These are phyloP conservation scores for Melopsittacus undulatus DNA, from an alignment of 2,797 vertebrate species.

Conservation along the genomic window DNA sequence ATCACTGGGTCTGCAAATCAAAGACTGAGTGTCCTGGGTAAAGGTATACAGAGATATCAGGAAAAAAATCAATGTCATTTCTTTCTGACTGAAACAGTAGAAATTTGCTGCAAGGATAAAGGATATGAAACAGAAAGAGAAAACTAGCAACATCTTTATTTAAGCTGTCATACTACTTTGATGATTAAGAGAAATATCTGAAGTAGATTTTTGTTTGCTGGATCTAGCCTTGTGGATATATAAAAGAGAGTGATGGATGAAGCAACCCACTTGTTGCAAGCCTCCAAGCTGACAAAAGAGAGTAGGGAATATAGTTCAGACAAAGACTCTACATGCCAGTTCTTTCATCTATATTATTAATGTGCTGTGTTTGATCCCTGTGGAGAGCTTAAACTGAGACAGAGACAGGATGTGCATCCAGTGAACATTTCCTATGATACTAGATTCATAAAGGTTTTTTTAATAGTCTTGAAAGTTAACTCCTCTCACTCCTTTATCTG, in stretches of 20 bases:
- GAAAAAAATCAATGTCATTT: neutral
- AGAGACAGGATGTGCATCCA: conserved; percentile 42
- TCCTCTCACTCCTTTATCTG: neutral
- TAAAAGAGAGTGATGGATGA: conserved; percentile 23
- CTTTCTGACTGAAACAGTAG: neutral
- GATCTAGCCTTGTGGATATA: neutral
- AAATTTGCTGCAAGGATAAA: neutral
- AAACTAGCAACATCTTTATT: neutral
- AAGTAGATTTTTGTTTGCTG: neutral
- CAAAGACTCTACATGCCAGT: conserved; percentile 22
- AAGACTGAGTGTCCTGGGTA: neutral
- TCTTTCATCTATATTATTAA: conserved; percentile 33
- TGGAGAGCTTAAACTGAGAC: conserved; percentile 16
- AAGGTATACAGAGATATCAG: neutral
- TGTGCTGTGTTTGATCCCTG: conserved; percentile 33
- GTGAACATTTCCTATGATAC: conserved; percentile 33
- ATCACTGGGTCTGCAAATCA: neutral
- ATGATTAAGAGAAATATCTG: neutral
- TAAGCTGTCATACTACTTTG: neutral
- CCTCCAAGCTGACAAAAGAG: conserved; percentile 15
- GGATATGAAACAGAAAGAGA: neutral
- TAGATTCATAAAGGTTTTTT: neutral
- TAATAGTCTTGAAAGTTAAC: neutral
- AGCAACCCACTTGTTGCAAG: conserved; percentile 9
- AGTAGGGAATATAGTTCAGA: conserved; percentile 36